Conservation (phyloP, 2,888 invertebrate species). For the Yponomeuta cagnagella region DNA sequence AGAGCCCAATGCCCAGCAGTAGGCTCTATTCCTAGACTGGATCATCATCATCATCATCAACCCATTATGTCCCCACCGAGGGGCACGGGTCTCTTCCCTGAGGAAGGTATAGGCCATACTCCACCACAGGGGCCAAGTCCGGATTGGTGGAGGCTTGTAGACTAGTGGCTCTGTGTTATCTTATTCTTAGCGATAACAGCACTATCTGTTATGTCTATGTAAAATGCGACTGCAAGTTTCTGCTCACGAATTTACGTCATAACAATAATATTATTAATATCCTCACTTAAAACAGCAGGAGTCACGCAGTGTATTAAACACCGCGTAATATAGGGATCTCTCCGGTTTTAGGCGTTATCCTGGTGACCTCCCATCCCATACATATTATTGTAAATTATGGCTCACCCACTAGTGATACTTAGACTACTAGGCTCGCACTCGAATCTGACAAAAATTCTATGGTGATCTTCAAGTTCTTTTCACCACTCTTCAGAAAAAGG, state of each 20-base stretch:
- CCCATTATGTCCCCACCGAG: no score
- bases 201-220: no score
- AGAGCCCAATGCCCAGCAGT: no score
- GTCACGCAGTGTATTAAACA: background rate
- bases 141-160: no score
- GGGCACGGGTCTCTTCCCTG: no score
- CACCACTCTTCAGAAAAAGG: background rate
- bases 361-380: background rate
- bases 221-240: background rate
- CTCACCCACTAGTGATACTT: background rate
- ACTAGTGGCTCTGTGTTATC: no score
- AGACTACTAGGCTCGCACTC: background rate
- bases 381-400: background rate
- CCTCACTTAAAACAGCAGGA: background rate
- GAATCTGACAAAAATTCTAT: background rate
- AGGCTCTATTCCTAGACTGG: no score
- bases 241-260: background rate
- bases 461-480: background rate
- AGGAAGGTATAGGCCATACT: no score
- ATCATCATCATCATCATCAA: no score
- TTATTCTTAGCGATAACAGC: no score
- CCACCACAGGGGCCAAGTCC: no score
- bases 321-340: background rate
- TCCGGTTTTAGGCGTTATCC: background rate
- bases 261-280: background rate